Conservation (phyloP, 2,888 invertebrate species). For the Halictus quadricinctus region DNA sequence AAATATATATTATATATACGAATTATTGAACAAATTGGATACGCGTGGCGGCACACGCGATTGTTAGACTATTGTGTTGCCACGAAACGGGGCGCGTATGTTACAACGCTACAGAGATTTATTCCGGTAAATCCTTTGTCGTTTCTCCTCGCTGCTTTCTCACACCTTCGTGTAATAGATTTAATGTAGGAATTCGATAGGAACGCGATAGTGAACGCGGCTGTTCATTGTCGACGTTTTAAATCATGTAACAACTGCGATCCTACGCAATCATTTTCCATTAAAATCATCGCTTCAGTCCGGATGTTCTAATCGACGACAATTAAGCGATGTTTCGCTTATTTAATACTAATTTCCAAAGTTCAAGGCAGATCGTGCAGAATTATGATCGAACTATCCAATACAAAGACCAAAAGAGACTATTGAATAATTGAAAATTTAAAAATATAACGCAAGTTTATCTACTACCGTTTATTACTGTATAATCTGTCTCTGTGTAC, state of each 20-base stretch:
- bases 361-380: neutral
- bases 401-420: neutral
- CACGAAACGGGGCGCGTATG: conserved; percentile 45
- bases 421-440: neutral
- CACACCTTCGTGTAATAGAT: conserved; percentile 56
- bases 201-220: neutral
- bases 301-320: neutral
- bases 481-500: neutral
- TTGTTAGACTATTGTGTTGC: conserved; percentile 64
- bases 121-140: conserved; percentile 38
- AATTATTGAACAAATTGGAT: conserved; percentile 48
- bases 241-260: conserved; percentile 1
- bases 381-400: neutral
- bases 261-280: neutral
- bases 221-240: conserved; percentile 2
- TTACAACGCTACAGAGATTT: conserved; percentile 52
- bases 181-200: conserved; percentile 53
- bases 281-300: neutral
- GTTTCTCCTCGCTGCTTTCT: conserved; percentile 36
- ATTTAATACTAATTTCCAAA: neutral
- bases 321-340: neutral
- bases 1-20: conserved; percentile 43
- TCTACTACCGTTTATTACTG: neutral
- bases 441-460: too few relatives aligned
- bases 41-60: conserved; percentile 51